Conservation (phyloP, 2,113 vertebrate species). For the Pedionomus torquatus region DNA sequence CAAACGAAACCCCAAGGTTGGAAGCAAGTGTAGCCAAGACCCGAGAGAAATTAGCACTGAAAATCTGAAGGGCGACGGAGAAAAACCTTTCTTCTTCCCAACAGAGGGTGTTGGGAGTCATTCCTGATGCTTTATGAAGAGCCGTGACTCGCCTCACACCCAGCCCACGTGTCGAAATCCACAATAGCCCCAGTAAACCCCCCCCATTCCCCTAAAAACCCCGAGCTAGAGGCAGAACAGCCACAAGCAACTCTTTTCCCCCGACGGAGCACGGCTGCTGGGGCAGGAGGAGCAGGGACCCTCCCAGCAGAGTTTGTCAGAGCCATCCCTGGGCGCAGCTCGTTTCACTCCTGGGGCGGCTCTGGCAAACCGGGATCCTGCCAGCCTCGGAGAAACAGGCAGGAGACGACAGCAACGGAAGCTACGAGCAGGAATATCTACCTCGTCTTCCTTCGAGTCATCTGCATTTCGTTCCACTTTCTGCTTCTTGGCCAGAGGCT, state of each 20-base stretch:
- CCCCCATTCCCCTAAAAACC: background rate
- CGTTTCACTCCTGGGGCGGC: rapidly evolving
- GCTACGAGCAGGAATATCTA: background rate
- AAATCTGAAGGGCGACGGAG: background rate
- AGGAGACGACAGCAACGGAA: rapidly evolving
- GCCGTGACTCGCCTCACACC: background rate
- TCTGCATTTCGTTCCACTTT: constrained; percentile 67
- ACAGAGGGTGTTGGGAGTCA: background rate
- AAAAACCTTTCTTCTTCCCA: rapidly evolving
- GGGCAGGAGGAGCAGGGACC: background rate
- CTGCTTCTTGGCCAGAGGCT: constrained; percentile 77
- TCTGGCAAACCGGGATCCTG: rapidly evolving
- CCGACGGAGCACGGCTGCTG: rapidly evolving
- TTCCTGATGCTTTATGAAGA: background rate
- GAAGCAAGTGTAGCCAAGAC: background rate
- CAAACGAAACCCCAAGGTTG: background rate
- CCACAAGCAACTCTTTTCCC: background rate
- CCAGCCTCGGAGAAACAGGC: background rate
- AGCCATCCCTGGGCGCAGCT: background rate
- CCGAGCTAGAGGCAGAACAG: background rate
- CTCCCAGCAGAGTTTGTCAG: background rate
- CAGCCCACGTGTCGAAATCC: background rate
- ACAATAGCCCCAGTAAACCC: background rate
- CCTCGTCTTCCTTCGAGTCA: constrained; percentile 72
- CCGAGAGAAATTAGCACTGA: background rate